Evolutionary conservation across 1,140 invertebrate species (phyloP), one percentile per base, ranked within the genome.

Genomic region (Mizuhopecten yessoensis): DNA sequence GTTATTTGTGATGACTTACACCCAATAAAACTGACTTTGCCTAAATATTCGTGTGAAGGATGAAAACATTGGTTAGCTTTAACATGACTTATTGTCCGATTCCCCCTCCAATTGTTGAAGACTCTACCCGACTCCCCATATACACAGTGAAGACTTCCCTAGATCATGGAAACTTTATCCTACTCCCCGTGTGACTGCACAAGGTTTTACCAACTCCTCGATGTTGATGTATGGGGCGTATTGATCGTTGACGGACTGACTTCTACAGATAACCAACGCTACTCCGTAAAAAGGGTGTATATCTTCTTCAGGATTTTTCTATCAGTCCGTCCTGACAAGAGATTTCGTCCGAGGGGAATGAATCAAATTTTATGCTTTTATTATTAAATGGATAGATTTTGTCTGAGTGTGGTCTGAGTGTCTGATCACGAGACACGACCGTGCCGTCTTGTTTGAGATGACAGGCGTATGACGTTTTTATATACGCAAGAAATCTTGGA

Each of bases 361-460:
- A 75, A 75, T 75, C 57, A 75, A 75, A 29, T 75, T 75, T 75
- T 75, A 75, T 75, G 57, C n/a, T 75, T 75, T 75, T 75, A 75
- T 75, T 75, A 75, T 75, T 75, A 75, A 75, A 75, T 75, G 57
- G 57, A 75, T 75, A 75, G 57, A 75, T 75, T 75, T 75, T 75
- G 57, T 75, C 57, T 9, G 57, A 75, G 57, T 29, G 5, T 29
- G 57, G 57, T 29, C 57, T 75, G n/a, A 75, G 57, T 75, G 57
- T 75, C 57, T 75, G 57, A 75, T 75, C 57, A 75, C 57, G 57
- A 75, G n/a, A 75, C 57, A 75, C 23, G 57, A 29, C 57, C 57
- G 23, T 5, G 57, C 57, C 57, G 57, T 29, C 23, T n/a, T 75
- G 57, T 75, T 75, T 75, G 57, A 75, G 57, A 75, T 75, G 57